Evolutionary conservation across 2,113 vertebrate genomes (phyloP), one percentile per base, ranked within the genome.

Genomic region (Vanacampus margaritifer): DNA sequence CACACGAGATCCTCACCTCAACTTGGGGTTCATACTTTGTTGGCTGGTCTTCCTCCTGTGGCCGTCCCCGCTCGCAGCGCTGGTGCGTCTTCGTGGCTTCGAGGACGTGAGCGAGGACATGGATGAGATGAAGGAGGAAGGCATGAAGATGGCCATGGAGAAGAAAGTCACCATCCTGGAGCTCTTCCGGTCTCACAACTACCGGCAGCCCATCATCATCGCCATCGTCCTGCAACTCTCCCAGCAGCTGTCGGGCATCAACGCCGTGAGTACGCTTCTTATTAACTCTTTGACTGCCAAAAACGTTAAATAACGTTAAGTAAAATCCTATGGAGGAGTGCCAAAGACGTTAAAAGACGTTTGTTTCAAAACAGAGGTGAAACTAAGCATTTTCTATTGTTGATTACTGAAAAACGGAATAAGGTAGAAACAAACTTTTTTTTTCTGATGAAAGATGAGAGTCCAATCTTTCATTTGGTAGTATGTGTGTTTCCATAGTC

Each of bases 231-330:
- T 99, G 12, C 96, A 98, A 85, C 93, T 99, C 16, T 99, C 97
- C 0, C 97, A 99, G 76, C 97, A 99, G 84, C 87, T 99, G 41
- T 99, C 97, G 0, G 97, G 97, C 65, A 99, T 99, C 88, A 99
- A 99, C 24, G 95, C 96, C 21, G 96, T 99, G 77, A 93, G 96
- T 96, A 28, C 45, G 72, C 58, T 28, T 28, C n/a, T n/a, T n/a
- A n/a, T n/a, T n/a, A n/a, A 16, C n/a, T 23, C 7, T 3, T 2
- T 8, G 21, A n/a, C n/a, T n/a, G n/a, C n/a, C n/a, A n/a, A n/a
- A n/a, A n/a, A n/a, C n/a, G n/a, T n/a, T n/a, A n/a, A n/a, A n/a
- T n/a, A n/a, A n/a, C n/a, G n/a, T n/a, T n/a, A n/a, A n/a, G n/a
- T n/a, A n/a, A n/a, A n/a, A n/a, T n/a, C n/a, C n/a, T n/a, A n/a